phyloP scores from a whole-genome alignment of 2,113 vertebrate genomes.

The Chaetorhynchus papuensis region DNA sequence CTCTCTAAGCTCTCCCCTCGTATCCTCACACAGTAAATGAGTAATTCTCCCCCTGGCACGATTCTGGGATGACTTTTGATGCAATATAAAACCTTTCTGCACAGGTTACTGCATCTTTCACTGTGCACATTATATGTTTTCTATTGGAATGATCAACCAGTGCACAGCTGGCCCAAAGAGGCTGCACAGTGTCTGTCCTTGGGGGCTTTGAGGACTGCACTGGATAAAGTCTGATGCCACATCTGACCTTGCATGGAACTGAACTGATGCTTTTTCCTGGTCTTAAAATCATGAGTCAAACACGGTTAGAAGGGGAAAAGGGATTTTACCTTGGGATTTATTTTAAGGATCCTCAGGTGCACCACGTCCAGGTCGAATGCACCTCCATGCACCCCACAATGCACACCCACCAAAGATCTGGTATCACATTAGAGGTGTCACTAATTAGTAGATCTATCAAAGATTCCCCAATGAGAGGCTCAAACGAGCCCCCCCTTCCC shows the following conservation, averaged over 20 bases:
- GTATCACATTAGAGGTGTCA: too few species aligned
- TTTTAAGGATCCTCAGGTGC: too few species aligned
- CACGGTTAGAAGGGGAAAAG: too few species aligned
- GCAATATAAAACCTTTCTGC: background rate
- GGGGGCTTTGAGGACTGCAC: background rate
- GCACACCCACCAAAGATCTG: too few species aligned
- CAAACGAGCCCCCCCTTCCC: too few species aligned
- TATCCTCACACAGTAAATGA: background rate
- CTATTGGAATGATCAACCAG: background rate
- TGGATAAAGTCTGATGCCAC: background rate
- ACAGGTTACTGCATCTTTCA: background rate
- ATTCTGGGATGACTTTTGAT: background rate
- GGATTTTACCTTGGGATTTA: too few species aligned
- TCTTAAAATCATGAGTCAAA: too few species aligned
- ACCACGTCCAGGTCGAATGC: too few species aligned
- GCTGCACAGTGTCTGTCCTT: background rate
- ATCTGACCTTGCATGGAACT: background rate
- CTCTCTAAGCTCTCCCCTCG: background rate
- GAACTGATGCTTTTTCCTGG: background rate
- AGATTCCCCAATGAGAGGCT: too few species aligned
- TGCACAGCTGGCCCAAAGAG: background rate
- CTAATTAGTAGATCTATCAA: too few species aligned
- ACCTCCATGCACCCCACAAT: too few species aligned
- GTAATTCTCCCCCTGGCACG: background rate
- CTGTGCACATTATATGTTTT: background rate